Base-by-base conservation (phyloP, 2,797 vertebrate genomes). In the Tokudaia muenninki region DNA sequence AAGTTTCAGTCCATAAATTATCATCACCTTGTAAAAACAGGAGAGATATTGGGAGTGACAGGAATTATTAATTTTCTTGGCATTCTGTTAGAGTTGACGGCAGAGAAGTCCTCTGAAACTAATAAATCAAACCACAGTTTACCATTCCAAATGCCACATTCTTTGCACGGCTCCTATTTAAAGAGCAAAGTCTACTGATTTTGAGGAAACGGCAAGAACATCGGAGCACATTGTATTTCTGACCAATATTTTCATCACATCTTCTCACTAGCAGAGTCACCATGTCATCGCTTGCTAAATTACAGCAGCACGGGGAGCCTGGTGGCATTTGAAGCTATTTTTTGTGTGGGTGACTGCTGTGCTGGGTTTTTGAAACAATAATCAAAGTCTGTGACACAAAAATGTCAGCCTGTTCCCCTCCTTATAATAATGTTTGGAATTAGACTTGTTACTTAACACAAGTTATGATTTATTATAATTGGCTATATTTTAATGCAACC, bases 211-310 rank as follows among this genome's bases (percentile, higher is more conserved):
- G 41, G 22, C 59, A 89, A 57, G 82, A 72, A 87, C 63, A 37
- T 59, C 1, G 50, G 50, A 89, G 88, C 44, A 96, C 47, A n/a
- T 2, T 78, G 59, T 89, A 90, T 91, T 92, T 93, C 67, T 78
- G 78, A 74, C 55, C 47, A 84, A 26, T 91, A 77, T 93, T 96
- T 94, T 95, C 90, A 95, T 95, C 86, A 88, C 37, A 59, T 87
- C 96, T 88, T 92, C 84, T 94, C 78, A 84, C 47, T 94, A 70
- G 50, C 1, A 93, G 57, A 91, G 75, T 89, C 67, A 70, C 12
- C 88, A 52, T 74, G 81, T 87, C 57, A 87, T 52, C 52, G n/a
- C 83, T 77, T 92, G 86, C 63, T 95, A 91, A 96, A 89, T 96
- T 72, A 92, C 59, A 84, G 31, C 2, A 83, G 63, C 81, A n/a